A percentile compares a stretch with the other conserved stretches of the same genome.
These are phyloP conservation scores for Drosophila eugracilis DNA, from an alignment of 1,140 invertebrate species.

Conservation along the genomic window DNA sequence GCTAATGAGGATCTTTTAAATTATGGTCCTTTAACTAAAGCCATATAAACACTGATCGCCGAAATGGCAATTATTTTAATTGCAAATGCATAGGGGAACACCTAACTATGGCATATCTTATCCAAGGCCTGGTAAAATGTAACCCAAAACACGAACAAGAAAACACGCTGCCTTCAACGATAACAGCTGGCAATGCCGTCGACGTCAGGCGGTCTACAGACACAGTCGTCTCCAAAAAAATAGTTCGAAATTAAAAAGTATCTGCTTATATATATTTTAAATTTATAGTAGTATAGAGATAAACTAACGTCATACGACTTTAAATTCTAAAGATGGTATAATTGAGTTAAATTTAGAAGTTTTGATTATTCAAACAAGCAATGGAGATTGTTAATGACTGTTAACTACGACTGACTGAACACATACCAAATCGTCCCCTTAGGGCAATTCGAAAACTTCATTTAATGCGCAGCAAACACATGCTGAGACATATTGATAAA, in stretches of 20 bases:
- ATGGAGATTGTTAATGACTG: neutral
- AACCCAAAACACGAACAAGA: slow-evolving; percentile 19
- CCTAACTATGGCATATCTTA: slow-evolving; percentile 11
- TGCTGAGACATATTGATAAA: slow-evolving; percentile 1
- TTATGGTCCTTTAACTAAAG: too few species aligned
- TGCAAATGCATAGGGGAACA: slow-evolving; percentile 4
- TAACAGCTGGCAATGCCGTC: slow-evolving; percentile 53
- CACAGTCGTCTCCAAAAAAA: slow-evolving; percentile 3
- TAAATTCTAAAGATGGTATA: too few species aligned
- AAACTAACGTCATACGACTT: too few species aligned
- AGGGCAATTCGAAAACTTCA: neutral
- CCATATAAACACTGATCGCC: slow-evolving; percentile 10
- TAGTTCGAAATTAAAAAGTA: neutral
- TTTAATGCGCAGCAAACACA: neutral
- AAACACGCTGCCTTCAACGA: slow-evolving; percentile 39
- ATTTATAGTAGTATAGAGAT: too few species aligned
- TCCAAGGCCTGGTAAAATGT: slow-evolving; percentile 12
- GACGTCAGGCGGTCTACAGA: slow-evolving; percentile 8
- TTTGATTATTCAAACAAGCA: too few species aligned
- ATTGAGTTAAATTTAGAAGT: too few species aligned
- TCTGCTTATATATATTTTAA: too few species aligned
- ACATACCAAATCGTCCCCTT: neutral
- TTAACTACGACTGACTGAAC: neutral
- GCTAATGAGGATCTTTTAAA: slow-evolving; percentile 7
- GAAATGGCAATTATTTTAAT: slow-evolving; percentile 21